Evolutionary conservation across 2,888 invertebrate genomes (phyloP), one percentile per base, ranked within the genome.

Genomic region (Eutolmus rufibarbis): DNA sequence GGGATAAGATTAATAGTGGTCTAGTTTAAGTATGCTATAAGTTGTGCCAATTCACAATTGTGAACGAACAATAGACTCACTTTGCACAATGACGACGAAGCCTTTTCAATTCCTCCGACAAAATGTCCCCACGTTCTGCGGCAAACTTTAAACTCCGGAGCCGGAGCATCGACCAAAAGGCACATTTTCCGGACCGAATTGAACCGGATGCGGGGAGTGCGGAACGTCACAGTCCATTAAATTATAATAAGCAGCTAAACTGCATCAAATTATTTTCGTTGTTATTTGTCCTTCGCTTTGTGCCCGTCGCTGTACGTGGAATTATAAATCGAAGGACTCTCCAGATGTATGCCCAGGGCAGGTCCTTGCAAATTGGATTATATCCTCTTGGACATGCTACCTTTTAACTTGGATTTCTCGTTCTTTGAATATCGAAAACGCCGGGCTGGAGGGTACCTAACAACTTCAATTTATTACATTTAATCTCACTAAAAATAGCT

Each of bases 21-120:
- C 87, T 87, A 87, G 87, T 87, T 87, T 87, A 87, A 87, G 87
- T 87, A 87, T 87, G 87, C 87, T 74, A 87, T 87, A 87, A 87
- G 87, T 87, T 87, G 79, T 87, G 79, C 87, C 81, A 85, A 85
- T 85, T 85, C 85, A 85, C 85, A 85, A 85, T 85, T 85, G 74
- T 85, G 85, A 85, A 85, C 85, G 85, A 85, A 85, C 85, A 85
- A 85, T 85, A 51, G 85, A 85, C 85, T 85, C 85, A 74, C 85
- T 85, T 74, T 85, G 85, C 85, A 85, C 85, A 85, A 85, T 85
- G 85, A 85, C 74, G 85, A 74, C 85, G 66, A 51, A 85, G 74
- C 85, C 85, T 85, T 85, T 85, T 85, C 85, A 85, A 46, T 74
- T 85, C 74, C 43, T 74, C 46, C 74, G 74, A 85, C 85, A 74